Evolutionary conservation across 1,140 invertebrate species (phyloP), one percentile per base, ranked within the genome.

Genomic region (Pseudomyrmex gracilis): DNA sequence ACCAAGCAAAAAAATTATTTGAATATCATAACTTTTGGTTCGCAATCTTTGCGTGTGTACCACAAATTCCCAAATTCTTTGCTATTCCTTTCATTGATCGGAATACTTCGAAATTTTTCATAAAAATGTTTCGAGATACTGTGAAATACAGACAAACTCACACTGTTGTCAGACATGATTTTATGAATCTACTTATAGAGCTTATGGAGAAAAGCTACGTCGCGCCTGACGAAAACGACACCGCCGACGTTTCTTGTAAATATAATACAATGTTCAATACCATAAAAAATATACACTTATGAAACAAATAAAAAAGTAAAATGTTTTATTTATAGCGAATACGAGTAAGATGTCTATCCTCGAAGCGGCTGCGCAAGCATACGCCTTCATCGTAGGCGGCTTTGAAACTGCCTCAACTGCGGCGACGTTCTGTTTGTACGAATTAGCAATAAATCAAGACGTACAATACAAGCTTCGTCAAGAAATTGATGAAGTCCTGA

Each of bases 391-490:
- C 20, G 10, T 93, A 10, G 93, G 91, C 12, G 94, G 94, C 22
- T 94, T 92, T 67, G 94, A 94, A 85, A 93, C 93, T 3, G 90
- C 93, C 4, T 87, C 93, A 0, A 85, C 91, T 0, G 89, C 90
- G 7, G 87, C 89, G 0, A 89, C 89, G 0, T 90, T 76, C 10
- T 90, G 87, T 53, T 0, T 94, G 10, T 95, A 95, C n/a, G 92
- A 93, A 83, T 78, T 93, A n/a, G 87, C 91, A 1, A 2, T 67
- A 4, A 83, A 91, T 80, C 83, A 60, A 22, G 89, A 91, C 7
- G 86, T 94, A 17, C 94, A 94, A 34, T 74, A 92, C 1, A 93
- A 92, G 89, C 7, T 93, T 24, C 85, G 90, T 0, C 5, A 86
- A 0, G 94, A 94, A 90, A 91, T 93, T 24, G 66, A 74, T 5